These are phyloP conservation scores for Pteromalus puparum DNA, from an alignment of 1,140 invertebrate genomes.

Conservation along the genomic window DNA sequence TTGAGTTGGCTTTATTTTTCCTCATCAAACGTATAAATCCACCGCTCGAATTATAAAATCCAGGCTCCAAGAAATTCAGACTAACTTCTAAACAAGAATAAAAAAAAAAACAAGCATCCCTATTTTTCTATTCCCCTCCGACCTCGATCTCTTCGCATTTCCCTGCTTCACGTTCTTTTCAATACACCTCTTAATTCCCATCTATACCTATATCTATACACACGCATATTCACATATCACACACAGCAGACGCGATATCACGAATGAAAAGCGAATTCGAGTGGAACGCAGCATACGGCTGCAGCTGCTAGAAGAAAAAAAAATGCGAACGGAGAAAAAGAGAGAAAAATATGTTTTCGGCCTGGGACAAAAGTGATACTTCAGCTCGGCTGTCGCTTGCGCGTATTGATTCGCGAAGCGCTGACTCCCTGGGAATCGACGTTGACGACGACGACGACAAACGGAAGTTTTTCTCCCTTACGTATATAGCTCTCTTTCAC, in stretches of 20 bases:
- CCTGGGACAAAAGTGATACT: conserved; percentile 14
- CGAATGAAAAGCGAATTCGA: conserved; percentile 20
- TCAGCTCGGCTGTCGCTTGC: neutral
- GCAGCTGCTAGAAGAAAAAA: neutral
- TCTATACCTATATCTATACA: too few species aligned
- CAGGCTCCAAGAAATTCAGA: too few species aligned
- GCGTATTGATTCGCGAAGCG: neutral
- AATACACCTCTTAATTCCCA: too few species aligned
- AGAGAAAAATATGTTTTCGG: conserved; percentile 6
- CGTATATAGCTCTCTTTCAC: neutral
- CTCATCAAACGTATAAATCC: too few species aligned
- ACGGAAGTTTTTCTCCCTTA: neutral
- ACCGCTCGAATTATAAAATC: too few species aligned
- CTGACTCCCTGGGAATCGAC: conserved; percentile 20
- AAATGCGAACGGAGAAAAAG: neutral
- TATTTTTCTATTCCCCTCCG: too few species aligned
- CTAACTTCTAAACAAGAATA: too few species aligned
- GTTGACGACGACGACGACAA: neutral
- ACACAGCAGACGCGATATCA: neutral
- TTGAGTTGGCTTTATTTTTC: too few species aligned
- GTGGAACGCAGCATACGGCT: neutral
- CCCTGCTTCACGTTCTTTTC: neutral
- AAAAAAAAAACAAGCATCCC: too few species aligned
- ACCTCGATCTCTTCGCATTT: neutral
- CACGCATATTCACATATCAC: too few species aligned